Conservation (phyloP, 2,113 vertebrate species). For the Rafetus swinhoei region DNA sequence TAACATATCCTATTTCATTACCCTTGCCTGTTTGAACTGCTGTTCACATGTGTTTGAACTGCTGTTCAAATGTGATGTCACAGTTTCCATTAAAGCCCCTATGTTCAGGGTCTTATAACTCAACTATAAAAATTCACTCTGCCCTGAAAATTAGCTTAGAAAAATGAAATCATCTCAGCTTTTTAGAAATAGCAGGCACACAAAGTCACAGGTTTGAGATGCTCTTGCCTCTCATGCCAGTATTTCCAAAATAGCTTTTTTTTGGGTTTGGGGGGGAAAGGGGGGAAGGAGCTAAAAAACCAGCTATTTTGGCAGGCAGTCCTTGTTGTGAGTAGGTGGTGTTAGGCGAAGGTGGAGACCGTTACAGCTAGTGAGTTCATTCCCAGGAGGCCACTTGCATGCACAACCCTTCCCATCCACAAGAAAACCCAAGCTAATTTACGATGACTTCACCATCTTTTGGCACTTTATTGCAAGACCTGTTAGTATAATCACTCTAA, state of each 20-base stretch:
- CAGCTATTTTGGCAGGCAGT: neutral
- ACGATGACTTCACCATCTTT: neutral
- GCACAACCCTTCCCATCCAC: slow-evolving; percentile 4
- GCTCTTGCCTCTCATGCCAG: neutral
- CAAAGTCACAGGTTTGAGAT: neutral
- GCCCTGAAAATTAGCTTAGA: neutral
- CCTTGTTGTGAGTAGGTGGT: neutral
- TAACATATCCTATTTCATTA: slow-evolving; percentile 33
- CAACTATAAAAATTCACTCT: slow-evolving; percentile 6
- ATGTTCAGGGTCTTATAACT: slow-evolving; percentile 41
- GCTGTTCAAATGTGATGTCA: slow-evolving; percentile 12
- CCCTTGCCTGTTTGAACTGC: slow-evolving; percentile 26
- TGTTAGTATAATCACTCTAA: slow-evolving; percentile 11
- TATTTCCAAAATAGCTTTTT: neutral
- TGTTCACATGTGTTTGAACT: neutral
- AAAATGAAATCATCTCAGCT: neutral
- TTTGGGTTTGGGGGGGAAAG: neutral
- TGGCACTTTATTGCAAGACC: neutral
- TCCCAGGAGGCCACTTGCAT: neutral
- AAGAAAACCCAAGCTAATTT: slow-evolving; percentile 37
- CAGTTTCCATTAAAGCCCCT: slow-evolving; percentile 51
- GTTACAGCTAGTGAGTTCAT: neutral
- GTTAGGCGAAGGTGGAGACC: neutral
- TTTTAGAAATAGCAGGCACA: neutral
- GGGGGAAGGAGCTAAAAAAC: neutral